A percentile compares a stretch with the other conserved stretches of the same genome.
These are phyloP conservation scores for Crioceris asparagi DNA, from an alignment of 2,888 invertebrate genomes.

Conservation along the genomic window DNA sequence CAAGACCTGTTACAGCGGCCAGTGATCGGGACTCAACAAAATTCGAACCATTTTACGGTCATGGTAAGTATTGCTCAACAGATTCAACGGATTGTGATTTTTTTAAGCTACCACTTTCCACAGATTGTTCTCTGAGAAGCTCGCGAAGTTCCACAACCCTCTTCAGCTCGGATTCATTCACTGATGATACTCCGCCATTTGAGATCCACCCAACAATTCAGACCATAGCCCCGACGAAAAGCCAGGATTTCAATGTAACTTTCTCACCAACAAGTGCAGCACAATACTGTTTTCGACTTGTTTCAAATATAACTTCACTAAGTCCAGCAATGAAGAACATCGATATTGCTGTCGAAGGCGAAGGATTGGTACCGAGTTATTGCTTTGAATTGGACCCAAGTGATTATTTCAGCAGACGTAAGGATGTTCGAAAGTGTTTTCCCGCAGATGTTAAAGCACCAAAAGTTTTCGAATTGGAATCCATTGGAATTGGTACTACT, in stretches of 20 bases:
- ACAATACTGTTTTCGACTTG: slow-evolving; percentile 43
- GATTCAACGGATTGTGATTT: neutral
- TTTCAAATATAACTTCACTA: slow-evolving; percentile 45
- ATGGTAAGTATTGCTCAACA: neutral
- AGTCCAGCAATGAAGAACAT: slow-evolving; percentile 33
- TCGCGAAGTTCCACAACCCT: slow-evolving; percentile 3
- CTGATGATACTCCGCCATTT: slow-evolving; percentile 4
- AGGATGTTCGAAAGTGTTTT: slow-evolving; percentile 33
- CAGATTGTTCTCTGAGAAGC: slow-evolving; percentile 1
- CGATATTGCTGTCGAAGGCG: slow-evolving; percentile 41
- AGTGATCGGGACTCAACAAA: neutral
- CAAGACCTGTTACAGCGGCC: neutral
- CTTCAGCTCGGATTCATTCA: slow-evolving; percentile 1
- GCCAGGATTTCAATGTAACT: slow-evolving; percentile 33
- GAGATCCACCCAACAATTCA: slow-evolving; percentile 6
- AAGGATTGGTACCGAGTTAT: slow-evolving; percentile 55
- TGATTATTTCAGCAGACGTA: slow-evolving; percentile 47
- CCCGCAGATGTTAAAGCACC: slow-evolving; percentile 14
- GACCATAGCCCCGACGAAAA: neutral
- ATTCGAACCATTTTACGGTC: neutral
- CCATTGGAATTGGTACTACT: slow-evolving; percentile 46
- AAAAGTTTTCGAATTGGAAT: slow-evolving; percentile 53
- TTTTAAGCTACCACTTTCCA: neutral
- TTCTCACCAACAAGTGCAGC: slow-evolving; percentile 49
- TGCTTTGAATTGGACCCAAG: slow-evolving; percentile 56